A percentile compares a stretch with the other conserved stretches of the same genome.
Conservation (phyloP, 2,797 vertebrate species). For the Rhabdomys pumilio region DNA sequence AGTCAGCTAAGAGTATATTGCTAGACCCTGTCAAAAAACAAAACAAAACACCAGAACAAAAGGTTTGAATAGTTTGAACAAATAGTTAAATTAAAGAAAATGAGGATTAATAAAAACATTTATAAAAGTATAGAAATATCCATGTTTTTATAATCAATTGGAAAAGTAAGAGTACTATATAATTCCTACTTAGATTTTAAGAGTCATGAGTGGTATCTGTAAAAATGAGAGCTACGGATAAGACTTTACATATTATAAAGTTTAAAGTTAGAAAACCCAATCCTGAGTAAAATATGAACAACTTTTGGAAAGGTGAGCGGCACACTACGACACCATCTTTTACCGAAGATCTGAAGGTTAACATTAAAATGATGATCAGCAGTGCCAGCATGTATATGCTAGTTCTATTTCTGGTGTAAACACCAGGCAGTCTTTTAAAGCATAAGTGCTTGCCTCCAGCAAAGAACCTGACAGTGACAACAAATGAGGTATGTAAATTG, state of each 20-base stretch:
- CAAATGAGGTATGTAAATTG: conserved; percentile 10
- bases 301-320: neutral
- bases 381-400: neutral
- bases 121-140: neutral
- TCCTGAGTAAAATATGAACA: neutral
- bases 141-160: neutral
- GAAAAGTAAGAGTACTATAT: neutral
- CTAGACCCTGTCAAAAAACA: neutral
- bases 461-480: neutral
- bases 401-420: conserved; percentile 15
- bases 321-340: neutral
- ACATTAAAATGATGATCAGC: neutral
- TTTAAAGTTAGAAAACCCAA: neutral
- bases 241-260: neutral
- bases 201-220: neutral
- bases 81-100: neutral
- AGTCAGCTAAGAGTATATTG: too few species aligned
- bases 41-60: neutral
- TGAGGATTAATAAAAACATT: neutral
- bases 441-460: conserved; percentile 30
- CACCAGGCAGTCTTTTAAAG: neutral
- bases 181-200: too few species aligned
- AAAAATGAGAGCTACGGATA: neutral
- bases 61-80: neutral
- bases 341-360: neutral